phyloP scores from a whole-genome alignment of 2,797 vertebrate species.

The Lepus townsendii region DNA sequence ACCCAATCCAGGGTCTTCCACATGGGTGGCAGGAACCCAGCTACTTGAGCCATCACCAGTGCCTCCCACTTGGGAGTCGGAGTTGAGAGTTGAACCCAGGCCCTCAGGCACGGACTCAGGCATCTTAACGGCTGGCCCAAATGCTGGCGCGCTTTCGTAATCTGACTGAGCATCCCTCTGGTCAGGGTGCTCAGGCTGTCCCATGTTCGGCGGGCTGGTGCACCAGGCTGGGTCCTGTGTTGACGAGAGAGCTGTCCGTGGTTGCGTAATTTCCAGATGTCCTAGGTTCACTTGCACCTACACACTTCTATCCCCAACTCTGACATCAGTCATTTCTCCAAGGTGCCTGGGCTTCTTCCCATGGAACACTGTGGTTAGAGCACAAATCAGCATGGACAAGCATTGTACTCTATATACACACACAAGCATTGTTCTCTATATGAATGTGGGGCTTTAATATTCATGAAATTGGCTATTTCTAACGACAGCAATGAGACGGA shows the following conservation, averaged over 20 bases:
- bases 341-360: not conserved
- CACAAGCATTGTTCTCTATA: conserved; percentile 1
- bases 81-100: too few species aligned
- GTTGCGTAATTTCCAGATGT: not conserved
- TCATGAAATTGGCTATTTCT: conserved; percentile 30
- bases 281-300: not conserved
- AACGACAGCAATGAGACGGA: conserved; percentile 38
- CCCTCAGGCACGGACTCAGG: too few species aligned
- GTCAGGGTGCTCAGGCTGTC: not conserved
- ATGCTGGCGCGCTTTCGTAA: not conserved
- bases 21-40: too few species aligned
- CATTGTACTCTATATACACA: not conserved
- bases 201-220: not conserved
- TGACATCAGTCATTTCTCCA: not conserved
- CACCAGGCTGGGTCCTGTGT: not conserved
- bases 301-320: not conserved
- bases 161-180: not conserved
- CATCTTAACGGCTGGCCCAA: too few species aligned
- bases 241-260: not conserved
- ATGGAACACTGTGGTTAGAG: not conserved
- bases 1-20: too few species aligned
- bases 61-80: too few species aligned
- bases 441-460: not conserved
- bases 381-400: conserved; percentile 7
- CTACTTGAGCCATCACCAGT: too few species aligned